Conservation (phyloP, 2,113 vertebrate species). For the Pogona vitticeps region DNA sequence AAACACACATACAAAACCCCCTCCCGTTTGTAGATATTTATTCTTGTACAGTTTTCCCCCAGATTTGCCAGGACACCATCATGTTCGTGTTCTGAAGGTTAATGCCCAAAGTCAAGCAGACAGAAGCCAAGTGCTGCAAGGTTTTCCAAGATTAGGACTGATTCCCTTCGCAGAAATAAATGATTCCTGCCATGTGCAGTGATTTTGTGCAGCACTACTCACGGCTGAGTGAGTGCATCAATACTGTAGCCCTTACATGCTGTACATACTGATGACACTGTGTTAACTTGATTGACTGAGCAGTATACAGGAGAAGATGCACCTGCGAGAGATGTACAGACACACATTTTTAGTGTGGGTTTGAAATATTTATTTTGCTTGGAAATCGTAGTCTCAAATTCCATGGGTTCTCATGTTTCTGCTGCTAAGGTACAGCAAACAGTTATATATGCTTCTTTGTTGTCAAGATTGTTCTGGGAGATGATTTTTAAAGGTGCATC, state of each 20-base stretch:
- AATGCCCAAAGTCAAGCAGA: constrained; percentile 84
- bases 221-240: constrained; percentile 84
- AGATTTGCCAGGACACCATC: constrained; percentile 74
- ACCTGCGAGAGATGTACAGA: constrained; percentile 81
- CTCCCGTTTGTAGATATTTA: constrained; percentile 75
- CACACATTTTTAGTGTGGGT: constrained; percentile 77
- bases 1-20: constrained; percentile 39
- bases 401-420: constrained; percentile 65
- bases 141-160: constrained; percentile 83
- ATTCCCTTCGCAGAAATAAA: constrained; percentile 85
- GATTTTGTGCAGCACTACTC: constrained; percentile 83
- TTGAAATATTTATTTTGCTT: constrained; percentile 74
- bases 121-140: constrained; percentile 83
- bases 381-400: constrained; percentile 69
- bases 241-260: constrained; percentile 83
- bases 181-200: constrained; percentile 86
- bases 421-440: constrained; percentile 73
- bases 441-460: constrained; percentile 71
- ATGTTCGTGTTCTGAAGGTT: constrained; percentile 84
- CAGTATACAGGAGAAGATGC: constrained; percentile 76
- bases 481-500: constrained; percentile 60
- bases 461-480: constrained; percentile 71
- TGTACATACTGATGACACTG: constrained; percentile 85
- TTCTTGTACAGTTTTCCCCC: constrained; percentile 68
- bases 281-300: constrained; percentile 86